Evolutionary conservation across 2,888 invertebrate species (phyloP).

Genomic region (Chrysodeixis includens): DNA sequence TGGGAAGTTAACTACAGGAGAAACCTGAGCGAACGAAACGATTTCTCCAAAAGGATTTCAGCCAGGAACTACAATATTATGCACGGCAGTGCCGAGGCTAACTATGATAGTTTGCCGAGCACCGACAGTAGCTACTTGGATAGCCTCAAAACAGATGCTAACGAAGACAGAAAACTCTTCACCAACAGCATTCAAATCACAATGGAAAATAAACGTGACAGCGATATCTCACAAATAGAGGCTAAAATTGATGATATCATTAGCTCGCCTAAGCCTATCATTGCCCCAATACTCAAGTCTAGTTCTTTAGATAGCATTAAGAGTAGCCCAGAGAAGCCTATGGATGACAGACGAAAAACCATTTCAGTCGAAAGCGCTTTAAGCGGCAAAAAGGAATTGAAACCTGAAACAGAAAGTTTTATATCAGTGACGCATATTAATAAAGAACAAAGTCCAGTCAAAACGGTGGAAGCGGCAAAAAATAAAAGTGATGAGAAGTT

Average conservation of each 20-base stretch:
- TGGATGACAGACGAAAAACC: constrained; percentile 85
- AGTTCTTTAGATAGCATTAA: constrained; percentile 90
- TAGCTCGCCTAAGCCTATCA: constrained; percentile 86
- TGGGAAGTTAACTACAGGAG: constrained; percentile 88
- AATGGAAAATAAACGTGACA: constrained; percentile 82
- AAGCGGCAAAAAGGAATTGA: constrained; percentile 71
- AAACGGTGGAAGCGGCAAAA: constrained; percentile 69
- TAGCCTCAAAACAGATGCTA: constrained; percentile 82
- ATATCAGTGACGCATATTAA: constrained; percentile 90
- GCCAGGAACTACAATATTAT: constrained; percentile 81
- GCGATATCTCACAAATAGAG: constrained; percentile 87
- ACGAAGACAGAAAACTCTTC: constrained; percentile 80
- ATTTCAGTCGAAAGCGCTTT: constrained; percentile 86
- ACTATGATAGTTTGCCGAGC: constrained; percentile 84
- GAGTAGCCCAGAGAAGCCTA: constrained; percentile 86
- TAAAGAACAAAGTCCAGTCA: constrained; percentile 78
- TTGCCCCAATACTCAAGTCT: constrained; percentile 86
- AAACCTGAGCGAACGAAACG: constrained; percentile 81
- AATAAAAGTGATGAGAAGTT: constrained; percentile 81
- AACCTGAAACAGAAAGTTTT: constrained; percentile 81
- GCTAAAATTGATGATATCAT: constrained; percentile 89
- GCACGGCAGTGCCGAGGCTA: constrained; percentile 75
- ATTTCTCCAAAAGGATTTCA: constrained; percentile 80
- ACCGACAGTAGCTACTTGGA: constrained; percentile 86
- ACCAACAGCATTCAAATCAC: constrained; percentile 82